Evolutionary conservation across 2,797 vertebrate genomes (phyloP), one percentile per base, ranked within the genome.

Genomic region (Sylvia borin): DNA sequence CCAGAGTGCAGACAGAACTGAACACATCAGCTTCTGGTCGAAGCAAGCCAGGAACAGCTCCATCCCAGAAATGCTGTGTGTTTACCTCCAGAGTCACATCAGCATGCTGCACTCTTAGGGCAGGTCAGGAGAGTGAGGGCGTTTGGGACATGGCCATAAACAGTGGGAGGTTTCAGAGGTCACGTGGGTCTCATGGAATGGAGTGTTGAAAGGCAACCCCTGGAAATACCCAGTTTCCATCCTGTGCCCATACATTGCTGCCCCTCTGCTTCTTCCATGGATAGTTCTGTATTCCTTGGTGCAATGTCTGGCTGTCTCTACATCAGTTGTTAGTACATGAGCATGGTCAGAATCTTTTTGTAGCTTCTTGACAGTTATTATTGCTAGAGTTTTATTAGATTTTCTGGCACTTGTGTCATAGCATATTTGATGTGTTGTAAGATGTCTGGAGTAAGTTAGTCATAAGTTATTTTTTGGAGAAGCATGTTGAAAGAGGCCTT

Each of bases 161-260:
- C 17, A n/a, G 10, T 31, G 27, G 60, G 31, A 64, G 5, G 22
- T 76, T 90, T 82, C 40, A 76, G 53, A 55, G 34, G 22, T 48
- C 26, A 2, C 1, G 1, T 27, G 45, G 11, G 2, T 54, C 54
- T 77, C 24, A 3, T 26, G 61, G 1, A 68, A 17, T 5, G n/a
- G 27, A 17, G 11, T 55, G n/a, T 36, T 70, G 65, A 88, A 55
- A 60, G 11, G 11, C 24, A 84, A 0, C 27, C 31, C 2, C 2
- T 47, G 38, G 36, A 72, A 48, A 51, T 58, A 32, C 26, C 42
- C 18, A 1, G 9, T 85, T 57, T 78, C 24, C 7, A 1, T 27
- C 13, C n/a, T 62, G 9, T 2, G 2, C 29, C 42, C 22, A 5
- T 54, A 27, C 70, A 4, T 64, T 95, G 19, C 42, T 45, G 38